Conservation (phyloP, 2,113 vertebrate species). For the Anas platyrhynchos region DNA sequence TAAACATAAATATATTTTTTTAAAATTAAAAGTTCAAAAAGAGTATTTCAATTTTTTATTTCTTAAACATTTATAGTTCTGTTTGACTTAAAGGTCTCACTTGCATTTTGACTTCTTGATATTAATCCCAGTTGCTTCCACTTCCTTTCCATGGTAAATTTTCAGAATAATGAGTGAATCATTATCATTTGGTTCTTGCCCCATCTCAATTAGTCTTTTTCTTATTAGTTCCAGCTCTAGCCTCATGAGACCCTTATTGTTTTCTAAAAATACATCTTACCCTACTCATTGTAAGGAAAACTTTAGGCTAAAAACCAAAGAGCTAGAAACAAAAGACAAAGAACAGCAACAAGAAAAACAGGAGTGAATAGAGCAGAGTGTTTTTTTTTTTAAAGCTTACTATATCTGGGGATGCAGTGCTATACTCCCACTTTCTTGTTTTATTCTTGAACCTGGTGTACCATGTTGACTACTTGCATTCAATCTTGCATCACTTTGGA, state of each 20-base stretch:
- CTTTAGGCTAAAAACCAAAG: not conserved
- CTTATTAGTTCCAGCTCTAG: not conserved
- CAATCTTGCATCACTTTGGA: not conserved
- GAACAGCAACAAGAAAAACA: not conserved
- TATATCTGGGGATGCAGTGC: not conserved
- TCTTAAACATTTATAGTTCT: not conserved
- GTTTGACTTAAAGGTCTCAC: not conserved
- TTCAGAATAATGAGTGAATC: not conserved
- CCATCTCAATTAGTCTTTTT: not conserved
- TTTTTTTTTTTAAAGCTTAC: not conserved
- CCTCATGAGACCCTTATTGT: not conserved
- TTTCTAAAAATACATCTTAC: slow-evolving; percentile 4
- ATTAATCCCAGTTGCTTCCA: slow-evolving; percentile 7
- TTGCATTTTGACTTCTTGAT: not conserved
- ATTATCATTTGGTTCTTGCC: not conserved
- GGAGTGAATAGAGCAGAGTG: not conserved
- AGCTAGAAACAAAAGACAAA: not conserved
- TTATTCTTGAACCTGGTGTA: not conserved
- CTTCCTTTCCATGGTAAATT: not conserved
- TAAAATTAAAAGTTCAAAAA: not conserved
- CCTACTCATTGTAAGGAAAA: not conserved
- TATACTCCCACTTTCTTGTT: not conserved
- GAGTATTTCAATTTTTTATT: not conserved
- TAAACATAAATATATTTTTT: too few species aligned
- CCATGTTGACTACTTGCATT: not conserved